These are phyloP conservation scores for Burhinus bistriatus DNA, from an alignment of 2,113 vertebrate species.

Conservation along the genomic window DNA sequence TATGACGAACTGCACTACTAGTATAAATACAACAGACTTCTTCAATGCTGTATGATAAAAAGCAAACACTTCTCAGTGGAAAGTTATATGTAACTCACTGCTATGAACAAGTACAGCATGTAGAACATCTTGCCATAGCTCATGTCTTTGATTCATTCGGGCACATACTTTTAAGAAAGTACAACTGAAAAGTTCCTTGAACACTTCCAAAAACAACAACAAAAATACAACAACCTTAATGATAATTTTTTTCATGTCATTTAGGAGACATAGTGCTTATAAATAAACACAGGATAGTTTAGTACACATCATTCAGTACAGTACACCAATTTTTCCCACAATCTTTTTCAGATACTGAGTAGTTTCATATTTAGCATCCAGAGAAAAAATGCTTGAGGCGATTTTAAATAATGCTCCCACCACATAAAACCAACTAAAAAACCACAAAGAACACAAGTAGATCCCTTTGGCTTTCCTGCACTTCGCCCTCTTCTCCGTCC, in stretches of 20 bases:
- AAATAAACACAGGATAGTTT: neutral
- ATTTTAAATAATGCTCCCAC: neutral
- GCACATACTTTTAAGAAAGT: neutral
- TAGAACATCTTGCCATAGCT: neutral
- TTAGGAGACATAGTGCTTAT: neutral
- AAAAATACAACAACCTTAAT: neutral
- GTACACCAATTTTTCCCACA: neutral
- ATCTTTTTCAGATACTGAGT: neutral
- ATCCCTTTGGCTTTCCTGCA: neutral
- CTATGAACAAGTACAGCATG: neutral
- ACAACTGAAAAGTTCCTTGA: neutral
- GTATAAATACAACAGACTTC: neutral
- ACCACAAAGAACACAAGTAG: rapidly evolving
- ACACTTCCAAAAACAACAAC: neutral
- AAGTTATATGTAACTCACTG: neutral
- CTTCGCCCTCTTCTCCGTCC: rapidly evolving
- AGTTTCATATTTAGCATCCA: neutral
- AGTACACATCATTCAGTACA: neutral
- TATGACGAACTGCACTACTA: neutral
- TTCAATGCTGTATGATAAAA: neutral
- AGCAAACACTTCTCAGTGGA: neutral
- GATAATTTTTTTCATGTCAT: neutral
- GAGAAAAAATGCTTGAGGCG: neutral
- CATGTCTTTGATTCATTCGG: neutral
- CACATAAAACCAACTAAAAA: neutral